Evolutionary conservation across 2,888 invertebrate genomes (phyloP).

Genomic region (Urechis unicinctus): DNA sequence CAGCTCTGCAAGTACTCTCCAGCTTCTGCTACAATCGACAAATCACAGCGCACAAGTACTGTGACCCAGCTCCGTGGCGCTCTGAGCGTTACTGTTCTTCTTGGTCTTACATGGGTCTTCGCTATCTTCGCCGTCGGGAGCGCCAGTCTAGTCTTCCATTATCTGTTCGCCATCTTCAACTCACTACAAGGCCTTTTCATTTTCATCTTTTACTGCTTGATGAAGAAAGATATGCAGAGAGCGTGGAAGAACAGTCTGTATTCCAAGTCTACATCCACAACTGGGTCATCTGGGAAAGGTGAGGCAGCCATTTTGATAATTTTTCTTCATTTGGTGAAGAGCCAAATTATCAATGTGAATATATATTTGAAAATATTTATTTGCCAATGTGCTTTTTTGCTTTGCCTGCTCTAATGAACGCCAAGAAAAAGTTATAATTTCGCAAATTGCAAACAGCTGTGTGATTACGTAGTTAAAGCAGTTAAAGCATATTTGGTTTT

Average conservation of each 20-base stretch:
- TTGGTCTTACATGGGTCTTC: slow-evolving; percentile 44
- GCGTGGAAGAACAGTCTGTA: slow-evolving; percentile 24
- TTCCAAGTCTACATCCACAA: no score
- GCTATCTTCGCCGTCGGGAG: slow-evolving; percentile 36
- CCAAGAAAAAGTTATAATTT: no score
- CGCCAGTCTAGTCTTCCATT: slow-evolving; percentile 31
- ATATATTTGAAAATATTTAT: no score
- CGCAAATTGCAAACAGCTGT: no score
- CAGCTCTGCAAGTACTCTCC: slow-evolving; percentile 20
- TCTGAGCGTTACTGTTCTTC: slow-evolving; percentile 28
- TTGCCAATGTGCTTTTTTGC: no score
- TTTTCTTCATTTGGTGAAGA: no score
- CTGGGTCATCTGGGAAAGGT: no score
- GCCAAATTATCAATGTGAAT: no score
- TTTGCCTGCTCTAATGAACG: no score
- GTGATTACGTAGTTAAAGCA: no score
- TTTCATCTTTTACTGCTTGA: slow-evolving; percentile 41
- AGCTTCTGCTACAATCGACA: not conserved
- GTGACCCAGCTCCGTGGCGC: not conserved
- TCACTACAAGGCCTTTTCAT: slow-evolving; percentile 45
- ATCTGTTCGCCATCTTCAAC: slow-evolving; percentile 43
- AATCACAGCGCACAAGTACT: not conserved
- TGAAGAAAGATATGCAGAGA: slow-evolving; percentile 32
- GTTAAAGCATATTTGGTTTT: no score
- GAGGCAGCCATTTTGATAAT: no score